Conservation (phyloP, 2,113 vertebrate genomes). For the Atherinomorus stipes region DNA sequence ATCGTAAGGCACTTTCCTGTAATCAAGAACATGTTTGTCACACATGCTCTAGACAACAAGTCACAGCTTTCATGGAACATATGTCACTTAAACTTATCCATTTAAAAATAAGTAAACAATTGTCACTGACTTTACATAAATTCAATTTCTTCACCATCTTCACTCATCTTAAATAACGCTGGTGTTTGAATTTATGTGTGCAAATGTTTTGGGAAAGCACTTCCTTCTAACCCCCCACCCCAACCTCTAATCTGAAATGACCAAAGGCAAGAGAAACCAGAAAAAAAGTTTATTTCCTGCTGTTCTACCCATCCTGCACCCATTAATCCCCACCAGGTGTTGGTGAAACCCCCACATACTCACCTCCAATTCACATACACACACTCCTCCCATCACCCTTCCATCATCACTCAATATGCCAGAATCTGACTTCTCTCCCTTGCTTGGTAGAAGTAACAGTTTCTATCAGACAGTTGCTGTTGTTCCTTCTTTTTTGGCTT, state of each 20-base stretch:
- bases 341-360: slow-evolving; percentile 7
- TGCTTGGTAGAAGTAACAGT: slow-evolving; percentile 24
- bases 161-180: slow-evolving; percentile 1
- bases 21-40: no score
- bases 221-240: slow-evolving; percentile 13
- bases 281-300: slow-evolving; percentile 19
- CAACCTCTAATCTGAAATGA: slow-evolving; percentile 54
- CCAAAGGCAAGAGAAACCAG: slow-evolving; percentile 31
- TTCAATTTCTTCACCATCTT: not conserved
- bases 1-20: no score
- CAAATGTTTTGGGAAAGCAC: slow-evolving; percentile 33
- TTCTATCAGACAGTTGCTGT: slow-evolving; percentile 40
- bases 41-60: no score
- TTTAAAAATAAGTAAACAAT: no score
- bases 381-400: not conserved
- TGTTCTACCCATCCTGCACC: slow-evolving; percentile 23
- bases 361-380: not conserved
- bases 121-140: not conserved
- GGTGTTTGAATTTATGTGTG: not conserved
- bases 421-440: slow-evolving; percentile 16
- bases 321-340: slow-evolving; percentile 61
- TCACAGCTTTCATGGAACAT: no score
- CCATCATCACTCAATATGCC: slow-evolving; percentile 14
- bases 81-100: no score
- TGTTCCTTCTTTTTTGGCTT: slow-evolving; percentile 56